Conservation (phyloP, 1,140 invertebrate species). For the Bradysia coprophila region DNA sequence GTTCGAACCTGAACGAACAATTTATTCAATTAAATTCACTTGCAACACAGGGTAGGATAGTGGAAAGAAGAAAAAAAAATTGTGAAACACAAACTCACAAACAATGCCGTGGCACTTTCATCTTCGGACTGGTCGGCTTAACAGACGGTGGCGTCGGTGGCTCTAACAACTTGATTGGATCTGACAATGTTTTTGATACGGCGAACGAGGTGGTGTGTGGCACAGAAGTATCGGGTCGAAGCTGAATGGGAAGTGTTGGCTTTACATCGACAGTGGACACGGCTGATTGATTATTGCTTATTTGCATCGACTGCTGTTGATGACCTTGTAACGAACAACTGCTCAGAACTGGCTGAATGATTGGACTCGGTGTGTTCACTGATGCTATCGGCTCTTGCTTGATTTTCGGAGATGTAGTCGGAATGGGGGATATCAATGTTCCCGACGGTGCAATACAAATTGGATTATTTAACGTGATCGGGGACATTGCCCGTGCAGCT, state of each 20-base stretch:
- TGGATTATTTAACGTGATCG: constrained; percentile 3
- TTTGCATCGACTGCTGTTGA: constrained; percentile 7
- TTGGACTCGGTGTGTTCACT: background rate
- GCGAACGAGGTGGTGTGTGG: background rate
- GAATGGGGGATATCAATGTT: constrained; percentile 3
- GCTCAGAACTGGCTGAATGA: background rate
- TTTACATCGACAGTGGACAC: background rate
- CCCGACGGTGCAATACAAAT: constrained; percentile 15
- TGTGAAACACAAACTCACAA: constrained; percentile 25
- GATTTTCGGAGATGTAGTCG: background rate
- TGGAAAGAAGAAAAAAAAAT: constrained; percentile 8
- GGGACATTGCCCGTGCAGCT: background rate
- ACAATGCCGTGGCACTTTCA: constrained; percentile 23
- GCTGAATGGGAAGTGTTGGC: constrained; percentile 1
- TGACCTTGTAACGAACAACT: constrained; percentile 1
- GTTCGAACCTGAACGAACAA: constrained; percentile 34
- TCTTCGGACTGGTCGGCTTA: constrained; percentile 14
- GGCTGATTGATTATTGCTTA: constrained; percentile 2
- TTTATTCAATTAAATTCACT: constrained; percentile 5
- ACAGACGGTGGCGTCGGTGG: constrained; percentile 9
- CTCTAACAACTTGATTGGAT: background rate
- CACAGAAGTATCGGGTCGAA: background rate
- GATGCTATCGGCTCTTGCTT: constrained; percentile 2
- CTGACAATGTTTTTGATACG: background rate
- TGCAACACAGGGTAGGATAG: too few species aligned